Percentiles rank a stretch among this genome's conserved stretches.
These are phyloP conservation scores for Tautogolabrus adspersus DNA, from an alignment of 2,113 vertebrate genomes.

Conservation along the genomic window DNA sequence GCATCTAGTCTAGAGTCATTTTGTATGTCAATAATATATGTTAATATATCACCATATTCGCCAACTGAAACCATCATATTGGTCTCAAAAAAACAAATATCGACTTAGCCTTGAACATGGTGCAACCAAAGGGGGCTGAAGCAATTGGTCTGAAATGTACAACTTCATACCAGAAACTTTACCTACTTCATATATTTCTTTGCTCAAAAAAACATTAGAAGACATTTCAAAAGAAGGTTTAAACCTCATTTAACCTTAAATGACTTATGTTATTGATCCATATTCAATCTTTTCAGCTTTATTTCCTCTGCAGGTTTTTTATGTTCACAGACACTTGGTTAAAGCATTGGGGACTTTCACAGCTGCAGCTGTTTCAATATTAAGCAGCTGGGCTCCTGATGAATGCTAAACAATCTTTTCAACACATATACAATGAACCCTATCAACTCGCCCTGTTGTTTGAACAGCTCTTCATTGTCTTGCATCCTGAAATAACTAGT, in stretches of 20 bases:
- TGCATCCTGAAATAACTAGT: not conserved
- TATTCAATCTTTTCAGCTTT: not conserved
- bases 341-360: slow-evolving; percentile 7
- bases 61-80: too few relatives aligned
- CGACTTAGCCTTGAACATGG: not conserved
- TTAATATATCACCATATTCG: not conserved
- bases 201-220: not conserved
- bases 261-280: not conserved
- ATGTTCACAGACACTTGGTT: not conserved
- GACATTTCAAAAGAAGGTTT: not conserved
- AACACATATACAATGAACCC: slow-evolving; percentile 8
- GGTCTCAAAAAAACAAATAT: too few relatives aligned
- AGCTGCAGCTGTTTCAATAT: slow-evolving; percentile 47
- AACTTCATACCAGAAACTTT: not conserved
- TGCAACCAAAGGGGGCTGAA: not conserved
- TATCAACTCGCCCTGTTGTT: slow-evolving; percentile 15
- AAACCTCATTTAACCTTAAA: not conserved
- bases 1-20: not conserved
- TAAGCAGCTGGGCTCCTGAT: slow-evolving; percentile 26
- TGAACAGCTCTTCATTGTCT: slow-evolving; percentile 19
- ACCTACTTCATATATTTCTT: not conserved
- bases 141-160: slow-evolving; percentile 7
- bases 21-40: not conserved
- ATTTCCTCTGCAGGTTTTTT: not conserved
- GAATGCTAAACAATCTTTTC: not conserved